Base-by-base conservation (phyloP, 2,113 vertebrate species). In the Chlorodrepanis virens region DNA sequence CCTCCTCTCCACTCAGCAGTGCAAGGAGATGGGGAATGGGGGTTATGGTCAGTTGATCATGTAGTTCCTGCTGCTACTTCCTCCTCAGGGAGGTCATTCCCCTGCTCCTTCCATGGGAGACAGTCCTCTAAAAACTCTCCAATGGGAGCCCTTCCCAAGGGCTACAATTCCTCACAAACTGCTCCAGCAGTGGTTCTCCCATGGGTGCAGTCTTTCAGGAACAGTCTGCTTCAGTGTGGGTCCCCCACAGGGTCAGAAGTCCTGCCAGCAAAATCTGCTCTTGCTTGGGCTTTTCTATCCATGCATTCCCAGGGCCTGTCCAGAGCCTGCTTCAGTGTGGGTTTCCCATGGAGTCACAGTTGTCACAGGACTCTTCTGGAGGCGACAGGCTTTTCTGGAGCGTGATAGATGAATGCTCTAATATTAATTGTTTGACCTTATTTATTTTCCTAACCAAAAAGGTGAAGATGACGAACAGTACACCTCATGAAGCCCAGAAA, bases 351-450 rank as follows among this genome's bases (percentile, higher is more conserved):
- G 17, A 69, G 21, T 35, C 29, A 60, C 9, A 47, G 45, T 0
- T 45, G 28, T 53, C 61, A 39, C 29, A 19, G 40, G 17, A 83
- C 53, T 17, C 45, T 31, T 45, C 37, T 3, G 4, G 68, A 65
- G 14, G 40, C 0, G 0, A 68, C 2, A 2, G n/a, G 28, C 4
- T 61, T 33, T 57, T 44, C 45, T 3, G 3, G 12, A 83, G 31
- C 1, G 0, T 5, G 6, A 65, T 0, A 77, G n/a, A 89, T 40
- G 25, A 21, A 47, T 4, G 6, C 12, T 59, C 56, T 64, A 14
- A 10, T 44, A 68, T 18, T 60, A 70, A 61, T 2, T 84, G 60
- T 27, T 83, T 89, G 23, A 82, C 24, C 27, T 70, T 64, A 54
- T 21, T 87, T 61, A 67, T 75, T 87, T 56, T 87, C 31, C 54